Conservation (phyloP, 2,797 vertebrate genomes). For the Selene dorsalis region DNA sequence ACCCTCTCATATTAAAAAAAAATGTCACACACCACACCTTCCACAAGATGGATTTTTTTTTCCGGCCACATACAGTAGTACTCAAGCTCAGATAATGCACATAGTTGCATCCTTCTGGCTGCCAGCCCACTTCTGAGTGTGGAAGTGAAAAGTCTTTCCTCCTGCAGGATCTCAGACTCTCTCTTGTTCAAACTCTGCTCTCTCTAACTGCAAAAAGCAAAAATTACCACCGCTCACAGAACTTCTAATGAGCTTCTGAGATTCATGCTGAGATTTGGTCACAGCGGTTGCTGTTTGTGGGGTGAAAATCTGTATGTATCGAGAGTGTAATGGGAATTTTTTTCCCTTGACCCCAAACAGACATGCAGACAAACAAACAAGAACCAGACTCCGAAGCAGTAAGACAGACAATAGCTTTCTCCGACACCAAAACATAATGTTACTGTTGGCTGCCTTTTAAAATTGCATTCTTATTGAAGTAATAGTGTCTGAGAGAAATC, state of each 20-base stretch:
- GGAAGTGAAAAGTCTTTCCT: conserved; percentile 54
- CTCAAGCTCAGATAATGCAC: conserved; percentile 64
- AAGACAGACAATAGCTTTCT: conserved; percentile 16
- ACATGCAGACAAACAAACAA: conserved; percentile 45
- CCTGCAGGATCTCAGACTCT: conserved; percentile 47
- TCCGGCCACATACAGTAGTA: conserved; percentile 11
- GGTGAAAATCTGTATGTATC: conserved; percentile 29
- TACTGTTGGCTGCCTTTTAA: conserved; percentile 20
- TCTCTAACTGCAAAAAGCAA: conserved; percentile 51
- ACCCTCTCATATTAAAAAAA: conserved; percentile 9
- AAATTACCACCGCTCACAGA: conserved; percentile 31
- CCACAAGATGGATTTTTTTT: conserved; percentile 6
- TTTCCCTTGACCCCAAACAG: conserved; percentile 37
- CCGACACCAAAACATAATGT: background rate
- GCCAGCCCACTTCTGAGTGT: conserved; percentile 43
- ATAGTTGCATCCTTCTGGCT: conserved; percentile 51
- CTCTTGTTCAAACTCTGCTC: conserved; percentile 38
- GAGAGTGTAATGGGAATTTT: conserved; percentile 31
- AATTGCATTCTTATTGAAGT: conserved; percentile 19
- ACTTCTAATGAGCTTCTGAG: conserved; percentile 52
- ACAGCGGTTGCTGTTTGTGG: conserved; percentile 24
- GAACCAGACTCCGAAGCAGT: conserved; percentile 28
- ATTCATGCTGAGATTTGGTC: conserved; percentile 34
- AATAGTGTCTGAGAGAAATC: conserved; percentile 18
- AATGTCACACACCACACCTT: conserved; percentile 17